Evolutionary conservation across 2,113 vertebrate species (phyloP).

Genomic region (Mormoops blainvillei): DNA sequence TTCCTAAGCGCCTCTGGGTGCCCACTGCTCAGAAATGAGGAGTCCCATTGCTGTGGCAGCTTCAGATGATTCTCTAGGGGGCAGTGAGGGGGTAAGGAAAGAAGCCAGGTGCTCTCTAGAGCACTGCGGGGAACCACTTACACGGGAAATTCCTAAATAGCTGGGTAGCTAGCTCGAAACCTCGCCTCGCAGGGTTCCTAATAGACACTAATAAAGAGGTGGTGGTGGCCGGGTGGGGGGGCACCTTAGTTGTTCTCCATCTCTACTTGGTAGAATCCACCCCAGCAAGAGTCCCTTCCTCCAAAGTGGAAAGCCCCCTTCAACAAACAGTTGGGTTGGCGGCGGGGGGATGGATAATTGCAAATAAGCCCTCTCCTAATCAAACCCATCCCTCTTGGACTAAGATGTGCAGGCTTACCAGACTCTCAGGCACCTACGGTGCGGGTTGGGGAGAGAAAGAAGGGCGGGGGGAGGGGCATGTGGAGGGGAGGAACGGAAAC

Average conservation of each 20-base stretch:
- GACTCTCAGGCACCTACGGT: background rate
- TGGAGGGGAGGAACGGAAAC: slow-evolving; percentile 40
- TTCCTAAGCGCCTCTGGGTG: background rate
- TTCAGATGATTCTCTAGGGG: background rate
- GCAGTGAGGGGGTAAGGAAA: background rate
- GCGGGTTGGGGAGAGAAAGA: no score
- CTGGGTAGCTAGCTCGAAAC: background rate
- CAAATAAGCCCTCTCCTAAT: background rate
- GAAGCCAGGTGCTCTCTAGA: background rate
- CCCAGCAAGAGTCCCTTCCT: background rate
- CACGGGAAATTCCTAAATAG: background rate
- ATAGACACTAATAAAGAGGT: background rate
- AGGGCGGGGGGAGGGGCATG: background rate
- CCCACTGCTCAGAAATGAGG: background rate
- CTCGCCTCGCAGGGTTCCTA: background rate
- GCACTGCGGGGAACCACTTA: background rate
- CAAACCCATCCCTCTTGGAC: background rate
- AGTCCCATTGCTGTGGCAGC: background rate
- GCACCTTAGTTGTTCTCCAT: background rate
- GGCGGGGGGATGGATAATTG: background rate
- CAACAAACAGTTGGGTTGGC: background rate
- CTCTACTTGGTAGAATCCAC: background rate
- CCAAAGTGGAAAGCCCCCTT: background rate
- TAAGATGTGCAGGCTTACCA: background rate
- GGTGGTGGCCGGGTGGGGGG: no score